Evolutionary conservation across 1,140 invertebrate species (phyloP), one percentile per base, ranked within the genome.

Genomic region (Nasonia vitripennis): DNA sequence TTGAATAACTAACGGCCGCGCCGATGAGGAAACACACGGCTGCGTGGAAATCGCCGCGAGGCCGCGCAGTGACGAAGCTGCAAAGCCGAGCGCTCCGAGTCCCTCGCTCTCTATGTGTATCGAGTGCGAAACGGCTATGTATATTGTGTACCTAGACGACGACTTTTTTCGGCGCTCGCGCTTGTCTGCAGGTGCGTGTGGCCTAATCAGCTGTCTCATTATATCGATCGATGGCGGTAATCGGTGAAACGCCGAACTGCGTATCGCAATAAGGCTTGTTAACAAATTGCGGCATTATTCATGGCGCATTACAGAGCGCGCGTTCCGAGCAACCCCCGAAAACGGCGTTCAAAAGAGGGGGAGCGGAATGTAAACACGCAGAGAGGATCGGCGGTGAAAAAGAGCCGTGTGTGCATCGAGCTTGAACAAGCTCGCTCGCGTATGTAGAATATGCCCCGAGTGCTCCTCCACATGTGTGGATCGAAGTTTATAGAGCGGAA

Each of bases 401-500:
- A 51, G 10, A 51, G 48, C 48, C 45, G 12, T 68, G 14, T 41
- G 11, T 11, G 27, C 27, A 68, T 80, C 14, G 37, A 23, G 37
- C 37, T 20, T 11, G 67, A 41, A 45, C 62, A 17, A 14, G 6
- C 7, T 34, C 14, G 34, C 34, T 68, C 12, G 7, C 7, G 27
- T 27, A 27, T 27, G 27, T 27, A 27, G 27, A 27, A 20, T 41
- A 75, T 75, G 12, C 73, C n/a, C 6, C 34, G 20, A 48, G n/a
- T 71, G 14, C 37, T 34, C 31, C 6, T 2, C 23, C 41, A 67
- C 17, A 14, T 12, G 12, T 51, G 11, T 17, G 48, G 48, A 41
- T 62, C 41, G 11, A 37, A 81, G 55, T 81, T 81, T 81, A 77
- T 86, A 70, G 62, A 84, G 73, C 74, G 51, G 31, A 81, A 77